A percentile compares a stretch with the other conserved stretches of the same genome.
phyloP scores from a whole-genome alignment of 2,888 invertebrate species.

The Petrophora chlorosata region DNA sequence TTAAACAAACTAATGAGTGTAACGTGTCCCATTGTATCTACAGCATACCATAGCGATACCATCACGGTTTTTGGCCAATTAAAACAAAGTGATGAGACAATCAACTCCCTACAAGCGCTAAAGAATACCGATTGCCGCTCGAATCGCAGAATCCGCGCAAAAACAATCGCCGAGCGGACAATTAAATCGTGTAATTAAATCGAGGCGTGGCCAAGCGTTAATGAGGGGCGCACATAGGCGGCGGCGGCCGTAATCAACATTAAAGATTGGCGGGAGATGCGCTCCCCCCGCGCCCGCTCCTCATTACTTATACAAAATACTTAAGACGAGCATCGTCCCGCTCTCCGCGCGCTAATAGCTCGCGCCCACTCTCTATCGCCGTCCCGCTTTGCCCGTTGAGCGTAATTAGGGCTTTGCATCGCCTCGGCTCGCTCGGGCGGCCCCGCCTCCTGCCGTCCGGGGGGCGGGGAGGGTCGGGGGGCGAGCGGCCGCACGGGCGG shows the following conservation, averaged over 20 bases:
- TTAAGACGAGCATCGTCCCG: conserved; percentile 84
- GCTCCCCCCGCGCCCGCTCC: conserved; percentile 79
- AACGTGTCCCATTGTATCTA: not conserved
- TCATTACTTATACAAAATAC: conserved; percentile 85
- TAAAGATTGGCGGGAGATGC: conserved; percentile 84
- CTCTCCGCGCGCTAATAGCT: conserved; percentile 87
- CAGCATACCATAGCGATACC: not conserved
- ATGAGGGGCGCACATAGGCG: conserved; percentile 80
- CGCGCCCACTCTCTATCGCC: conserved; percentile 83
- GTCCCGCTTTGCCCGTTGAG: conserved; percentile 78
- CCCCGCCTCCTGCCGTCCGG: conserved; percentile 63
- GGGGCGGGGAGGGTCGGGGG: conserved; percentile 48
- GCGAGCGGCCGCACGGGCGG: conserved; percentile 54
- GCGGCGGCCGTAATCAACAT: conserved; percentile 82
- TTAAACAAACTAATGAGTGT: not conserved
- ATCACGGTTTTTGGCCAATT: conserved; percentile 43
- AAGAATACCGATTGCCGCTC: conserved; percentile 46
- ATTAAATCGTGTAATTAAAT: conserved; percentile 80
- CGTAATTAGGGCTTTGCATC: conserved; percentile 82
- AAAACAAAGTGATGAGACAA: conserved; percentile 54
- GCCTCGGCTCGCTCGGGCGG: conserved; percentile 74
- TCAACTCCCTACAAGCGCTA: conserved; percentile 42
- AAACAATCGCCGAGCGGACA: conserved; percentile 60
- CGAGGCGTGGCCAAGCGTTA: conserved; percentile 80
- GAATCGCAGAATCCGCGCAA: conserved; percentile 53